Percentiles rank a stretch among this genome's conserved stretches.
Conservation (phyloP, 2,797 vertebrate species). For the Neosilurus hyrtlii region DNA sequence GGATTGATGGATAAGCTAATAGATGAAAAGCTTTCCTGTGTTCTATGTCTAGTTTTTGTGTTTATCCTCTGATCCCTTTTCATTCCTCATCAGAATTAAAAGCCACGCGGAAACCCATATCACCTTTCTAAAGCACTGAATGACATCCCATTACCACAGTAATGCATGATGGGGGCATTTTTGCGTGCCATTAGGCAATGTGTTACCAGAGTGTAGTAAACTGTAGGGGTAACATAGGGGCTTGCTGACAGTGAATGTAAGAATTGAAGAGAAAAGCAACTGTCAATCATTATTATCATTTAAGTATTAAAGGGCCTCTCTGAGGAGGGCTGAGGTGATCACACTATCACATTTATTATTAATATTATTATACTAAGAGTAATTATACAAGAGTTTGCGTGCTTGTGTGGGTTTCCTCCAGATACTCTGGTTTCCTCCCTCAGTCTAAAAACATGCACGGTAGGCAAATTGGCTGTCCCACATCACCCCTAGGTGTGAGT, state of each 20-base stretch:
- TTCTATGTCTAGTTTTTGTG: not conserved
- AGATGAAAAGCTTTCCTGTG: not conserved
- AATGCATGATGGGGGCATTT: conserved; percentile 45
- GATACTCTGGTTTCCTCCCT: no score
- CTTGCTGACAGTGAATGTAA: conserved; percentile 6
- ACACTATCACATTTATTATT: no score
- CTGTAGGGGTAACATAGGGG: not conserved
- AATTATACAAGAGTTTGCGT: no score
- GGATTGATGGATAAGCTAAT: not conserved
- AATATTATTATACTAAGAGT: no score
- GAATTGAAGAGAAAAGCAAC: not conserved
- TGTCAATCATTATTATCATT: not conserved
- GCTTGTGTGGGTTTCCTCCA: no score
- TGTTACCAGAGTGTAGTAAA: not conserved
- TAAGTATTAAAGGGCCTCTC: not conserved
- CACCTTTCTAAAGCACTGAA: conserved; percentile 62
- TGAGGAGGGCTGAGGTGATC: not conserved
- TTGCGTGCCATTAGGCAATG: conserved; percentile 12
- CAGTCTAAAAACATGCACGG: no score
- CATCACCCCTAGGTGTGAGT: no score
- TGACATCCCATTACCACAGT: conserved; percentile 65
- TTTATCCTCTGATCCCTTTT: not conserved
- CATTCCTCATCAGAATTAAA: not conserved
- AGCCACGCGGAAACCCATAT: conserved; percentile 39
- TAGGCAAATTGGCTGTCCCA: no score